A percentile compares a stretch with the other conserved stretches of the same genome.
phyloP scores from a whole-genome alignment of 1,140 invertebrate species.

The Leptopilina clavipes region DNA sequence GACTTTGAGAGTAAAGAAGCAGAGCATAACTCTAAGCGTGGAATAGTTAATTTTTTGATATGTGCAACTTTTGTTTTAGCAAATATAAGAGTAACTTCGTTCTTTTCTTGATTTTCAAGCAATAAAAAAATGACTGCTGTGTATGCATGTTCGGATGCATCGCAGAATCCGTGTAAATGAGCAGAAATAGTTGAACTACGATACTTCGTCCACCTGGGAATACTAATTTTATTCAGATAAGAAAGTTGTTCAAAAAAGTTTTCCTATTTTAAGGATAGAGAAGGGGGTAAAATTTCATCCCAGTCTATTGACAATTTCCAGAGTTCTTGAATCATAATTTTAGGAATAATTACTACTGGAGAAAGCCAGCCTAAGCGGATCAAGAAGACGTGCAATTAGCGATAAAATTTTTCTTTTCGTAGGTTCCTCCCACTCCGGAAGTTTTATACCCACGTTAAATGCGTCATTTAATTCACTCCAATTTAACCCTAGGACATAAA shows the following conservation, averaged over 20 bases:
- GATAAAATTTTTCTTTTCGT: conserved; percentile 25
- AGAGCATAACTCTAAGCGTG: conserved; percentile 5
- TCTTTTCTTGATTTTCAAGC: not conserved
- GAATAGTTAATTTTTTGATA: conserved; percentile 62
- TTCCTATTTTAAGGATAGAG: not conserved
- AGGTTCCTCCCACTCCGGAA: not conserved
- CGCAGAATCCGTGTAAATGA: conserved; percentile 41
- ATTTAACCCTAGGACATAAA: not conserved
- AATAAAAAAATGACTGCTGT: no score
- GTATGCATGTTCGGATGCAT: no score
- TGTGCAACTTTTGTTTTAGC: conserved; percentile 41
- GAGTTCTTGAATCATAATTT: conserved; percentile 32
- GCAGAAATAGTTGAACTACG: conserved; percentile 25
- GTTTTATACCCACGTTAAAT: not conserved
- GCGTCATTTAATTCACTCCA: not conserved
- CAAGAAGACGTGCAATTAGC: conserved; percentile 9
- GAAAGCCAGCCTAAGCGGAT: conserved; percentile 35
- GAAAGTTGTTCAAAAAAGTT: conserved; percentile 17
- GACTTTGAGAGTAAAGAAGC: not conserved
- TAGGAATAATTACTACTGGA: conserved; percentile 16
- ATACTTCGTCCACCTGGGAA: not conserved
- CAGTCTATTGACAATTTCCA: conserved; percentile 27
- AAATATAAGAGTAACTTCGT: conserved; percentile 59
- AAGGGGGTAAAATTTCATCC: not conserved
- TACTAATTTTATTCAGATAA: not conserved